These are phyloP conservation scores for Oreochromis niloticus DNA, from an alignment of 2,113 vertebrate species.

Conservation along the genomic window DNA sequence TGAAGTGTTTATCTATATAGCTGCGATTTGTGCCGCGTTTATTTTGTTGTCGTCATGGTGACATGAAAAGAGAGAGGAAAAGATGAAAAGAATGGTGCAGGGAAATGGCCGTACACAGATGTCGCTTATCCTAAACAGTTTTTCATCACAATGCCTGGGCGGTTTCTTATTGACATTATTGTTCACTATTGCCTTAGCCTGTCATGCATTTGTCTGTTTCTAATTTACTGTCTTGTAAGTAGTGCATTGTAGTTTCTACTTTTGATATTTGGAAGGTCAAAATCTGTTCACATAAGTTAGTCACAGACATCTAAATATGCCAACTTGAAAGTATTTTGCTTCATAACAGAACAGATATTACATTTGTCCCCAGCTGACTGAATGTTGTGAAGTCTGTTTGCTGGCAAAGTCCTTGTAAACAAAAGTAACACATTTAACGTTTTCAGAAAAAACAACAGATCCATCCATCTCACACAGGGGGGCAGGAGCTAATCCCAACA, in stretches of 20 bases:
- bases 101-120: background rate
- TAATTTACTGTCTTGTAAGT: background rate
- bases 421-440: background rate
- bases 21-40: background rate
- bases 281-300: background rate
- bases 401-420: background rate
- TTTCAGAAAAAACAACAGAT: background rate
- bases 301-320: background rate
- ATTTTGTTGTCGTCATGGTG: slow-evolving; percentile 22
- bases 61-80: background rate
- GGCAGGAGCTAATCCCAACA: background rate
- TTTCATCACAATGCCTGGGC: background rate
- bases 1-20: background rate
- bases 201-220: background rate
- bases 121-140: background rate
- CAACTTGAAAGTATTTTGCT: background rate
- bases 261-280: background rate
- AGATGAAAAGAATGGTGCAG: background rate
- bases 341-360: background rate
- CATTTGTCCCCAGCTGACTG: background rate
- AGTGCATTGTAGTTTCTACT: background rate
- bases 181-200: background rate
- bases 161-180: background rate
- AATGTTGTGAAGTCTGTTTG: background rate
- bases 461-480: background rate